phyloP scores from a whole-genome alignment of 1,140 invertebrate genomes.

The Antheraea pernyi region DNA sequence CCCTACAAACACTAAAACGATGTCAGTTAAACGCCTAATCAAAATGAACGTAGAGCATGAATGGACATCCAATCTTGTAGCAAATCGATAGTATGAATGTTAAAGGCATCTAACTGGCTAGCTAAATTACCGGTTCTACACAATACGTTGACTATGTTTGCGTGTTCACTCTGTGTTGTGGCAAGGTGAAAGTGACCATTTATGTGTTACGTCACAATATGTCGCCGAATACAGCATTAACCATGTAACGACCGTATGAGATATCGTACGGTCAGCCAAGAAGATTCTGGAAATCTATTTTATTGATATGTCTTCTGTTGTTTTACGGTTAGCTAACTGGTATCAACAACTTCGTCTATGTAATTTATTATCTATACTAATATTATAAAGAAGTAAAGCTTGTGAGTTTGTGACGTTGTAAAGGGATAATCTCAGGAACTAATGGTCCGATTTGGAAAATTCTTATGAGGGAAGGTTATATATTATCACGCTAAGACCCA shows the following conservation, averaged over 20 bases:
- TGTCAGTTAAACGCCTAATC: neutral
- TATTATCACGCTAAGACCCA: too few relatives aligned
- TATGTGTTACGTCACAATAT: constrained; percentile 36
- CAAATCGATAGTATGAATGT: constrained; percentile 9
- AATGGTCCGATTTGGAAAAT: too few relatives aligned
- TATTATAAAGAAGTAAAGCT: too few relatives aligned
- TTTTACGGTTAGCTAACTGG: neutral
- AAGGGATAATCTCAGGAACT: too few relatives aligned
- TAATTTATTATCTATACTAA: too few relatives aligned
- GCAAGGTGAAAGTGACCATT: constrained; percentile 33
- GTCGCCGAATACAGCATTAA: constrained; percentile 25
- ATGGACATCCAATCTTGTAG: constrained; percentile 9
- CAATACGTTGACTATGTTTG: constrained; percentile 10
- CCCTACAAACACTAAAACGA: neutral
- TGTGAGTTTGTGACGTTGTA: too few relatives aligned
- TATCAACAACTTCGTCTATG: neutral
- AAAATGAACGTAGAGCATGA: neutral
- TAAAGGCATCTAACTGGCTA: constrained; percentile 1
- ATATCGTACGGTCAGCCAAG: neutral
- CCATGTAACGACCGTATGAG: constrained; percentile 24
- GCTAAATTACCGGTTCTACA: constrained; percentile 5
- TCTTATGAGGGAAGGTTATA: too few relatives aligned
- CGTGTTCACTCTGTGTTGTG: constrained; percentile 21
- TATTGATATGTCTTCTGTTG: neutral
- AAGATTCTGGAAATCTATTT: neutral